These are phyloP conservation scores for Geococcyx californianus DNA, from an alignment of 2,113 vertebrate species.

Conservation along the genomic window DNA sequence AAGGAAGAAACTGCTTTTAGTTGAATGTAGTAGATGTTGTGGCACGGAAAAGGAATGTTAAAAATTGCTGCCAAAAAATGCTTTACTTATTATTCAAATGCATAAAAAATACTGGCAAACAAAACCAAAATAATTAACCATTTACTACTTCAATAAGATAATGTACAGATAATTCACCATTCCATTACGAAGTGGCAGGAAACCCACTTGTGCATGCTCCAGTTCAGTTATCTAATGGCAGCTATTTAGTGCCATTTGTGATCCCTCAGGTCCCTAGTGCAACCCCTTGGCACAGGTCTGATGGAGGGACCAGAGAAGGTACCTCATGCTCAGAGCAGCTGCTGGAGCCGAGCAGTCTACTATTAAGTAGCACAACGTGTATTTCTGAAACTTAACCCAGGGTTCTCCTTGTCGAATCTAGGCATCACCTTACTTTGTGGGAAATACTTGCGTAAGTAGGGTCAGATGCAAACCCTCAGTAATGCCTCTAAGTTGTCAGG, in stretches of 20 bases:
- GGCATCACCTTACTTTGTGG: not conserved
- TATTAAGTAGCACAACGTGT: rapidly evolving
- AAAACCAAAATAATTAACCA: not conserved
- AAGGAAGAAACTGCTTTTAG: not conserved
- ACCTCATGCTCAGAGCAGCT: not conserved
- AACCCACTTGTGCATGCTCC: not conserved
- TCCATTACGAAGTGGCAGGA: not conserved
- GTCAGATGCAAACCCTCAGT: not conserved
- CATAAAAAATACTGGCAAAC: not conserved
- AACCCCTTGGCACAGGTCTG: not conserved
- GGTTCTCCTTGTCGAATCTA: not conserved
- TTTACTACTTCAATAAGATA: not conserved
- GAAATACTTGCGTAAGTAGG: not conserved
- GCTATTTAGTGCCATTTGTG: not conserved
- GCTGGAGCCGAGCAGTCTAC: not conserved
- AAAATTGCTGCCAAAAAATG: not conserved
- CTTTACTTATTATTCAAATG: not conserved
- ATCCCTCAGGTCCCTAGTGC: not conserved
- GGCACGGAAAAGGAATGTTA: not conserved
- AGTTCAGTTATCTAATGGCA: not conserved
- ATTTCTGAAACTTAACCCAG: not conserved
- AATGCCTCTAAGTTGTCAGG: not conserved
- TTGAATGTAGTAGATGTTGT: not conserved
- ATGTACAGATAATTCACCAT: not conserved
- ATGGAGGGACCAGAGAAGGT: not conserved